phyloP scores from a whole-genome alignment of 2,113 vertebrate genomes.

The Phoenicopterus ruber region DNA sequence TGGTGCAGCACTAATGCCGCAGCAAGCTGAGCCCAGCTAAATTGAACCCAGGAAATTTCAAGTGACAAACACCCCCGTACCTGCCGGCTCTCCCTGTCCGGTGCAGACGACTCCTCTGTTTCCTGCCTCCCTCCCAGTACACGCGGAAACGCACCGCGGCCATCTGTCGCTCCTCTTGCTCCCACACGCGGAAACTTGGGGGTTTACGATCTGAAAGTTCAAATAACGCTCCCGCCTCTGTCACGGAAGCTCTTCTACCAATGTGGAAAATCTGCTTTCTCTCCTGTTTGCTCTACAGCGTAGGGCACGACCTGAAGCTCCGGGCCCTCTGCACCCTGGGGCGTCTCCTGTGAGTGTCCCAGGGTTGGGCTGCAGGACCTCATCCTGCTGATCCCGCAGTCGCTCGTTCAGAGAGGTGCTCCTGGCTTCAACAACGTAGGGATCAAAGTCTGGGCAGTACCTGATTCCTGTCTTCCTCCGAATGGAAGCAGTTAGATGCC shows the following conservation, averaged over 20 bases:
- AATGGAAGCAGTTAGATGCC: background rate
- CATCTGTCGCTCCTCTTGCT: background rate
- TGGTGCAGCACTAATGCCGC: background rate
- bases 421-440: background rate
- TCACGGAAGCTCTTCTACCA: background rate
- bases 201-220: background rate
- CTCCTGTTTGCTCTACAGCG: background rate
- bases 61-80: background rate
- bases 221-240: background rate
- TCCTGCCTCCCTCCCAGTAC: background rate
- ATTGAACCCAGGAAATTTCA: background rate
- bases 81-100: background rate
- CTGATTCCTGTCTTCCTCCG: background rate
- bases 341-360: background rate
- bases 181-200: background rate
- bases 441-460: background rate
- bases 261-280: background rate
- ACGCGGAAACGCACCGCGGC: rapidly evolving
- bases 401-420: background rate
- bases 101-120: background rate
- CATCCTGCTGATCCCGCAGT: background rate
- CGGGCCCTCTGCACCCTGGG: background rate
- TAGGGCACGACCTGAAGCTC: background rate
- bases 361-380: background rate
- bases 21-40: background rate